Base-by-base conservation (phyloP, 2,113 vertebrate genomes). In the Porphyrio hochstetteri region DNA sequence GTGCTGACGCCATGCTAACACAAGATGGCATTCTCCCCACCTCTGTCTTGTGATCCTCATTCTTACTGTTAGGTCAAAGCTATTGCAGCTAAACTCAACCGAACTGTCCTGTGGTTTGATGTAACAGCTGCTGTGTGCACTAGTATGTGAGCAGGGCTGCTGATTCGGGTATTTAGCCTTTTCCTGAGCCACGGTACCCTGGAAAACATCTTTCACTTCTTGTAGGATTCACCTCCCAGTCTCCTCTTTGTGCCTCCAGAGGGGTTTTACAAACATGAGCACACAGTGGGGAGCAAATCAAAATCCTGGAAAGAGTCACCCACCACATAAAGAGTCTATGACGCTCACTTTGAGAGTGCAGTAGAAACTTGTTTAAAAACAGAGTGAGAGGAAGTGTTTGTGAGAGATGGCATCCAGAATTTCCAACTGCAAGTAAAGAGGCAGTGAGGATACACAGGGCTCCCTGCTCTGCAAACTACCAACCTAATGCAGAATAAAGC, bases 41-140 rank as follows among this genome's bases (percentile, higher is more conserved):
- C 72, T 7, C 53, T 64, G 35, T 60, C 35, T 28, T 1, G 2
- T 14, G 24, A 35, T 48, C 18, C 25, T 8, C 13, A 0, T 76
- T 80, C 10, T 89, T 8, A 0, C 44, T 85, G 18, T 57, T 50
- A 5, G 0, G 12, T 28, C 46, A 24, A 36, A 72, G 77, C 35
- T 16, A 0, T 15, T 59, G 13, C 10, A 2, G 1, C 28, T 81
- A 10, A 83, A 60, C 23, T 60, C 17, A 15, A 15, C 11, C 6
- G 15, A 29, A 67, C 46, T 48, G 48, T 23, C 2, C 0, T 38
- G 25, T 46, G n/a, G 13, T 56, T 40, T 72, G 0, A 0, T 36
- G 33, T 24, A 9, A 4, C 21, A 60, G 57, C 23, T 70, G 11
- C 12, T 55, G 5, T 20, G 27, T 44, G n/a, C 31, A 9, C 19